Base-by-base conservation (phyloP, 2,797 vertebrate species). In the Lepidocolaptes lacrymiger region DNA sequence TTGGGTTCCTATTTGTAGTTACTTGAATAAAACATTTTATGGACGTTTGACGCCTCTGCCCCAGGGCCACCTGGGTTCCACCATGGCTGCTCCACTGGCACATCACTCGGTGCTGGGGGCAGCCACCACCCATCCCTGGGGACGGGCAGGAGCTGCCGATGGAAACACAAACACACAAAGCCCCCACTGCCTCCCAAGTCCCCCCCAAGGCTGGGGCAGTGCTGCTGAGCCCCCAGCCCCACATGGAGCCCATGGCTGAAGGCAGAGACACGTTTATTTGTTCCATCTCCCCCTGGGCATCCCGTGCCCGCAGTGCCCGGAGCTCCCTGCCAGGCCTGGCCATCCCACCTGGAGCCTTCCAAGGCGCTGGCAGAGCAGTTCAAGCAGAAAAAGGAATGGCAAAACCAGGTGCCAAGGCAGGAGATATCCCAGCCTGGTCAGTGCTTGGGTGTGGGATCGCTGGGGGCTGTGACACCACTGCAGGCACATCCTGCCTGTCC, bases 21-120 rank as follows among this genome's bases (percentile, higher is more conserved):
- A 98, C 98, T 98, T 98, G 98, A 98, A 98, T 98, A 98, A 98
- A 98, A 97, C 94, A 75, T 97, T 98, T 98, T 97, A 97, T 97
- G 97, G 97, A 97, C 39, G 56, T 86, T 75, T 66, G 62, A 43
- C 1, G 41, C 73, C 78, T 91, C 81, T 59, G 48, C 37, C 46
- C 61, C 19, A 3, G n/a, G 44, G 14, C 71, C 24, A 4, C 39
- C 2, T 5, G 54, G 68, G 64, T 48, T 64, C 41, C 54, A 46
- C 17, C 26, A 5, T 74, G 59, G 59, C 26, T 41, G 46, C 27
- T 73, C 55, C 37, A 2, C 10, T 9, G 67, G 74, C 83, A 46
- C 52, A 41, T 26, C 55, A 6, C 0, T 21, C 46, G 5, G 0
- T 3, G 77, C 24, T 2, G 61, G 78, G 39, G 48, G 36, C 69